These are phyloP conservation scores for Leucophenga montana DNA, from an alignment of 2,888 invertebrate species.

Conservation along the genomic window DNA sequence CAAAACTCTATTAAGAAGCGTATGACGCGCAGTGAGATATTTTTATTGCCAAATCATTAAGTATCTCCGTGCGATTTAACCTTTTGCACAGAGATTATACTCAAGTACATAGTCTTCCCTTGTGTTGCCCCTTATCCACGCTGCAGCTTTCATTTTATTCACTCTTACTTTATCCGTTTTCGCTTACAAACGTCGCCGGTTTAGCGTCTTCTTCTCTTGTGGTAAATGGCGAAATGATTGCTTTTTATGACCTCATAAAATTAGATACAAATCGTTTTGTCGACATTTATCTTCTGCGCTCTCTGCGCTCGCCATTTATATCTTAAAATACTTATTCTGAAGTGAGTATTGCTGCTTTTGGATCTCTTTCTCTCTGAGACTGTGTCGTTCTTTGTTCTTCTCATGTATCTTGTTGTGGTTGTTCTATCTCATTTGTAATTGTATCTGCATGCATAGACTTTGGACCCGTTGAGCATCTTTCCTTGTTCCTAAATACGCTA, in stretches of 20 bases:
- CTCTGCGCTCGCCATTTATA: neutral
- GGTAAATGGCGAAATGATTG: constrained; percentile 69
- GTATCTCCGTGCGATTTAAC: constrained; percentile 41
- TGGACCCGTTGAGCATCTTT: neutral
- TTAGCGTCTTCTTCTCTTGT: constrained; percentile 36
- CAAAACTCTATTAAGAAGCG: constrained; percentile 14
- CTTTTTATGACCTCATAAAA: constrained; percentile 71
- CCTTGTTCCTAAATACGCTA: constrained; percentile 36
- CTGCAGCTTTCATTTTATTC: too few relatives aligned
- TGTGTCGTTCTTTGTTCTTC: neutral
- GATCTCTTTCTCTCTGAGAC: neutral
- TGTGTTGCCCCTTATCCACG: too few relatives aligned
- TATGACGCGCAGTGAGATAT: constrained; percentile 35
- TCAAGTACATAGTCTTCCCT: neutral
- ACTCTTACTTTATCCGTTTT: constrained; percentile 7
- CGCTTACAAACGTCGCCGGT: constrained; percentile 4
- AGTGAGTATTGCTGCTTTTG: neutral
- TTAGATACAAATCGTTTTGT: constrained; percentile 70
- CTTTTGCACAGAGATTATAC: neutral
- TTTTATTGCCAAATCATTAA: constrained; percentile 46
- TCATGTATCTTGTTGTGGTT: neutral
- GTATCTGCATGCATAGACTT: neutral
- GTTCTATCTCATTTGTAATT: neutral
- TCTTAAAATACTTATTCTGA: constrained; percentile 13
- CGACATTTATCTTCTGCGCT: constrained; percentile 61